Conservation (phyloP, 2,797 vertebrate genomes). For the Enteromius mattozi region DNA sequence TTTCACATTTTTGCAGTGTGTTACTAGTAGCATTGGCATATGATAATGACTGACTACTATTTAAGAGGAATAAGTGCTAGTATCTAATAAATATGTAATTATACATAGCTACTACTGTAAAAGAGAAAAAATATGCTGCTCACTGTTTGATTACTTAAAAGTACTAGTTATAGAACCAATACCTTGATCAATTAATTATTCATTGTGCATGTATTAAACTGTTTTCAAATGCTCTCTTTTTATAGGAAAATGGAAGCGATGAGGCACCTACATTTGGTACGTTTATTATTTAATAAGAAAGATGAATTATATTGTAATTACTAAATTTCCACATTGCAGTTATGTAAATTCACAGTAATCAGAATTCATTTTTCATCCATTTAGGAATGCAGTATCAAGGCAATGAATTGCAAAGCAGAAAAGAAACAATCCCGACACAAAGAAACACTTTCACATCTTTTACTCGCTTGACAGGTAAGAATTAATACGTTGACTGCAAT, state of each 20-base stretch:
- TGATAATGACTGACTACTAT: not conserved
- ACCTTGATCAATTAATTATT: not conserved
- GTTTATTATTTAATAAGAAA: not conserved
- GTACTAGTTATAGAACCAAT: not conserved
- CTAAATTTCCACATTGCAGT: not conserved
- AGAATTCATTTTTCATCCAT: not conserved
- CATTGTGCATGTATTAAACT: not conserved
- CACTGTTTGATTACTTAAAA: not conserved
- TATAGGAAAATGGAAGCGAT: not conserved
- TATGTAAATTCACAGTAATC: not conserved
- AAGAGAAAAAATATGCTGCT: not conserved
- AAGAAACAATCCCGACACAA: not conserved
- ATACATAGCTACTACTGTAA: not conserved
- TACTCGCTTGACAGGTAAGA: slow-evolving; percentile 24
- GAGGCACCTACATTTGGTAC: not conserved
- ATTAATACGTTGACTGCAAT: not conserved
- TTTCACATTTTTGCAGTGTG: not conserved
- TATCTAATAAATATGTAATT: not conserved
- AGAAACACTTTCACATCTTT: not conserved
- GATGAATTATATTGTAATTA: not conserved
- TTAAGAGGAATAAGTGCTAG: not conserved
- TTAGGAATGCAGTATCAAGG: not conserved
- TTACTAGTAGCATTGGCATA: not conserved
- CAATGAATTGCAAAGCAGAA: not conserved
- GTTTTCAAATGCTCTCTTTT: not conserved